These are phyloP conservation scores for Carabus problematicus DNA, from an alignment of 2,888 invertebrate genomes.

Conservation along the genomic window DNA sequence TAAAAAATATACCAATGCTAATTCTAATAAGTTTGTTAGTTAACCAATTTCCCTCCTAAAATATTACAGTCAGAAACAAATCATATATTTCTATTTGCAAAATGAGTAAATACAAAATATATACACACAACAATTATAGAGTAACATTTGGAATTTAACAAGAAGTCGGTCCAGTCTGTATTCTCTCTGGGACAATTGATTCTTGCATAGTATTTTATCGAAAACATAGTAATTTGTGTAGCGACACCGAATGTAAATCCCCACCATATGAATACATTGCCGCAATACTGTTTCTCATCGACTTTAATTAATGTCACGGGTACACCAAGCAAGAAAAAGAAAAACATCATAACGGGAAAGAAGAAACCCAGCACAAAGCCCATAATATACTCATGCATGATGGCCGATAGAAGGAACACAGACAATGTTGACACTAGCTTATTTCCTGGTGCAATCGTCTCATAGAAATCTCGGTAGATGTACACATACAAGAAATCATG, in stretches of 20 bases:
- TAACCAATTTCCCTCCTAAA: too few relatives aligned
- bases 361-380: conserved; percentile 82
- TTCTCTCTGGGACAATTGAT: conserved; percentile 70
- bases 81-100: too few relatives aligned
- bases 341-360: conserved; percentile 82
- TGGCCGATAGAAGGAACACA: conserved; percentile 82
- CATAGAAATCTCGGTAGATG: conserved; percentile 75
- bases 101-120: too few relatives aligned
- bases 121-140: too few relatives aligned
- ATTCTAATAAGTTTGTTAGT: too few relatives aligned
- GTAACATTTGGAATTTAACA: too few relatives aligned
- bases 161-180: conserved; percentile 43
- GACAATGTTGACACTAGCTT: conserved; percentile 63
- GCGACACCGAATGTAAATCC: conserved; percentile 80
- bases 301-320: conserved; percentile 64
- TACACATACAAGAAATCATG: conserved; percentile 80
- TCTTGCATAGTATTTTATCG: conserved; percentile 87
- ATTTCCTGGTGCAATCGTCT: conserved; percentile 65
- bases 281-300: conserved; percentile 54
- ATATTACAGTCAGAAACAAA: too few relatives aligned
- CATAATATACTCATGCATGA: conserved; percentile 88
- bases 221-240: conserved; percentile 76
- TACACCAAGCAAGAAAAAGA: conserved; percentile 78
- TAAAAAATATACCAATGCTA: too few relatives aligned
- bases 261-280: conserved; percentile 87